These are phyloP conservation scores for Balaeniceps rex DNA, from an alignment of 2,113 vertebrate genomes.

Conservation along the genomic window DNA sequence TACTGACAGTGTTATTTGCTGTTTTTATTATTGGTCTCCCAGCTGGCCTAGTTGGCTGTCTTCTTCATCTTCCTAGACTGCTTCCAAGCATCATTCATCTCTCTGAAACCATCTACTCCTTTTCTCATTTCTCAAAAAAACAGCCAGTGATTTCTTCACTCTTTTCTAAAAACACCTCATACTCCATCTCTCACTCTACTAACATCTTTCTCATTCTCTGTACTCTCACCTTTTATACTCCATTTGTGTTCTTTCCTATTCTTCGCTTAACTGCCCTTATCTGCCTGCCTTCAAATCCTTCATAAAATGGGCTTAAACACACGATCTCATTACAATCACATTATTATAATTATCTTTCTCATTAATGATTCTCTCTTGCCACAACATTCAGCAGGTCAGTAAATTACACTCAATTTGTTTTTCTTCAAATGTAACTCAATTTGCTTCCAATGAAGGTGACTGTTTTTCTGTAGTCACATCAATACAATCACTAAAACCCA, in stretches of 20 bases:
- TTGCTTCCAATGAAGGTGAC: neutral
- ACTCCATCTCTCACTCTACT: neutral
- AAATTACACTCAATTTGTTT: neutral
- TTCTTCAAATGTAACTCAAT: neutral
- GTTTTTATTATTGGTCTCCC: neutral
- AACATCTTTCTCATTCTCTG: neutral
- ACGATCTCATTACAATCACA: neutral
- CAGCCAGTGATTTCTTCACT: neutral
- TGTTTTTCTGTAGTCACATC: neutral
- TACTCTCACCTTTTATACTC: neutral
- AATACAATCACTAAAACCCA: neutral
- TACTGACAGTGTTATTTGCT: neutral
- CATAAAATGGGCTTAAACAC: neutral
- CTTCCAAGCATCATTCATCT: neutral
- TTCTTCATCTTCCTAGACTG: neutral
- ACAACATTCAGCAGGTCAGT: neutral
- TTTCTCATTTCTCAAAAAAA: neutral
- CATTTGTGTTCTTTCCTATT: neutral
- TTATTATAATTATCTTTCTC: neutral
- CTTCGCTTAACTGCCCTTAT: neutral
- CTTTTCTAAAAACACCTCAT: neutral
- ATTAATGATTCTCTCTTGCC: neutral
- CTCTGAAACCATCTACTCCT: neutral
- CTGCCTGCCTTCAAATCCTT: neutral
- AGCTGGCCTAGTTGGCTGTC: neutral